A percentile compares a stretch with the other conserved stretches of the same genome.
phyloP scores from a whole-genome alignment of 2,113 vertebrate genomes.

The Paramisgurnus dabryanus region DNA sequence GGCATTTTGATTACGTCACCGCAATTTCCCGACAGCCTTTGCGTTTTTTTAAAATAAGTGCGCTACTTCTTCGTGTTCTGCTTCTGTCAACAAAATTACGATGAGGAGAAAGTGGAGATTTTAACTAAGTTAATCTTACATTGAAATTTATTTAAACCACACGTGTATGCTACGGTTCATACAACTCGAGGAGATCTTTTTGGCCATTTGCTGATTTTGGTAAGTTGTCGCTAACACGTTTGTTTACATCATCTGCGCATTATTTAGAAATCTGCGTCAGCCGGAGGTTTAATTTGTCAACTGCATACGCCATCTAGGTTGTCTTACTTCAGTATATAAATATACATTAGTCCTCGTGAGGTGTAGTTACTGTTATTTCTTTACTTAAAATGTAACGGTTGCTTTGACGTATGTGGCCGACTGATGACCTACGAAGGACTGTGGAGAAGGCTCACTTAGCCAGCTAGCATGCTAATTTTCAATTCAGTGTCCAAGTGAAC shows the following conservation, averaged over 20 bases:
- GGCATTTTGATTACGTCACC: conserved; percentile 13
- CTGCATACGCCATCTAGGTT: too few species aligned
- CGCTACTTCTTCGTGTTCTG: conserved; percentile 45
- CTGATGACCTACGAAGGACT: not conserved
- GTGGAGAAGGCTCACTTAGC: not conserved
- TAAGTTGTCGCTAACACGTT: conserved; percentile 3
- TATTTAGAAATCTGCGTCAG: too few species aligned
- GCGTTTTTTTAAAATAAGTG: conserved; percentile 67
- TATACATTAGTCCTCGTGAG: too few species aligned
- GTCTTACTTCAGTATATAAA: too few species aligned
- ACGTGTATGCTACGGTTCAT: too few species aligned
- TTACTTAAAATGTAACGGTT: too few species aligned
- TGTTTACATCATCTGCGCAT: not conserved
- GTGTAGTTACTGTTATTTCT: too few species aligned
- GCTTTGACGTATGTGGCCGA: too few species aligned
- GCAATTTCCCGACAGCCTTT: conserved; percentile 60
- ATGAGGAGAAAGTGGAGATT: not conserved
- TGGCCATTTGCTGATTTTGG: not conserved
- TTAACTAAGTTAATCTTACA: not conserved
- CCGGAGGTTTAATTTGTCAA: too few species aligned
- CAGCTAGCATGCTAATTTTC: not conserved
- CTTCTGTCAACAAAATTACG: not conserved
- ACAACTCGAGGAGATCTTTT: not conserved
- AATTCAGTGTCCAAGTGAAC: not conserved
- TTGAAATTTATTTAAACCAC: not conserved